phyloP scores from a whole-genome alignment of 2,888 invertebrate species.

The Pheosia tremula region DNA sequence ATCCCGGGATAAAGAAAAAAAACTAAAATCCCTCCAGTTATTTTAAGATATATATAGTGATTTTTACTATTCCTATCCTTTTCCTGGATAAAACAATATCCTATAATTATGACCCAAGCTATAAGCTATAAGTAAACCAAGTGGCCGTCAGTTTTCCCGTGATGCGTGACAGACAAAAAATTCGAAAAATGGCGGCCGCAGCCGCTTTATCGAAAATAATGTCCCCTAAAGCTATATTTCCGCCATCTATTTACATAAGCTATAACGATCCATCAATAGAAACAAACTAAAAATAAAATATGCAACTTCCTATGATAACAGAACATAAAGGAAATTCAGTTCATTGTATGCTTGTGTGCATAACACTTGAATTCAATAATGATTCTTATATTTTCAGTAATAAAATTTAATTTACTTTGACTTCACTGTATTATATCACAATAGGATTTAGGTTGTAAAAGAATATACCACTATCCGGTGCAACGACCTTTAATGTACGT shows the following conservation, averaged over 20 bases:
- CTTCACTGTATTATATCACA: background rate
- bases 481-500: constrained; percentile 28
- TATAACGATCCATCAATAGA: constrained; percentile 12
- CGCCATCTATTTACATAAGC: constrained; percentile 5
- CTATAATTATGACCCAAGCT: too few species aligned
- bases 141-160: too few species aligned
- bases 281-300: constrained; percentile 37
- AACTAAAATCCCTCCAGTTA: too few species aligned
- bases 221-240: too few species aligned
- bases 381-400: constrained; percentile 1
- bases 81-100: too few species aligned
- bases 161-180: too few species aligned
- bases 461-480: constrained; percentile 35
- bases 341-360: constrained; percentile 47
- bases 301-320: constrained; percentile 48
- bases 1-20: too few species aligned
- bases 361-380: constrained; percentile 11
- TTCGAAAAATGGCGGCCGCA: too few species aligned
- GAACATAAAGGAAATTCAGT: constrained; percentile 51
- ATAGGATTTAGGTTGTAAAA: constrained; percentile 26
- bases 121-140: too few species aligned
- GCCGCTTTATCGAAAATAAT: too few species aligned
- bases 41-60: too few species aligned
- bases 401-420: constrained; percentile 16
- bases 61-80: too few species aligned